A percentile compares a stretch with the other conserved stretches of the same genome.
Evolutionary conservation across 1,140 invertebrate genomes (phyloP).

Genomic region (Radopholus similis): DNA sequence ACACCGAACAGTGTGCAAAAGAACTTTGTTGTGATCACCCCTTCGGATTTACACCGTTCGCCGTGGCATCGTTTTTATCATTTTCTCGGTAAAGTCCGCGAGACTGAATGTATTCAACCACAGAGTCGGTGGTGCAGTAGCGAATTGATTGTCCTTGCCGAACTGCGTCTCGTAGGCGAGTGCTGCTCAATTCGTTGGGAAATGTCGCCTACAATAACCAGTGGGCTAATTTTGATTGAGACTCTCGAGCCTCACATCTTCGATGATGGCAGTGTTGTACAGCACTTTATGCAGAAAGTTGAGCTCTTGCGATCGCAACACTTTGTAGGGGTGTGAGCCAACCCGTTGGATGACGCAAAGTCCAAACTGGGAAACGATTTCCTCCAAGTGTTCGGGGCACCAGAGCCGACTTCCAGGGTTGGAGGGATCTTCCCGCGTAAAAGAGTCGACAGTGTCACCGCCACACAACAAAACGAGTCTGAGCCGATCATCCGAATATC

Average conservation of each 20-base stretch:
- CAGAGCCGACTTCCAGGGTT: constrained; percentile 38
- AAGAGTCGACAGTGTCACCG: constrained; percentile 51
- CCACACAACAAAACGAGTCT: constrained; percentile 41
- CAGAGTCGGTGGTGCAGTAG: constrained; percentile 45
- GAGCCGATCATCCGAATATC: constrained; percentile 6
- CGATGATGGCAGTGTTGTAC: constrained; percentile 15
- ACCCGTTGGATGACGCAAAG: constrained; percentile 37
- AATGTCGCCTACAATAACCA: constrained; percentile 27
- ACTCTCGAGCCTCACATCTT: background rate
- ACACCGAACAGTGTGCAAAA: no score
- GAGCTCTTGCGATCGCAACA: constrained; percentile 11
- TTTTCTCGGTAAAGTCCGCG: constrained; percentile 28
- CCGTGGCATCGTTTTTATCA: no score
- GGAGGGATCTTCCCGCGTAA: constrained; percentile 32
- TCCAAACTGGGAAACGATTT: constrained; percentile 44
- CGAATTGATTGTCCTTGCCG: constrained; percentile 38
- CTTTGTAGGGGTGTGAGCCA: constrained; percentile 21
- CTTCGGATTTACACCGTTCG: no score
- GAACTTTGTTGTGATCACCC: no score
- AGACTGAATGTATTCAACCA: constrained; percentile 42
- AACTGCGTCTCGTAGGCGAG: constrained; percentile 36
- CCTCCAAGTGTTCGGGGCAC: constrained; percentile 28
- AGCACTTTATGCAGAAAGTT: background rate
- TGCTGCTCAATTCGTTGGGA: constrained; percentile 47
- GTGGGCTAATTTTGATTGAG: background rate